Percentiles rank a stretch among this genome's conserved stretches.
These are phyloP conservation scores for Intellagama lesueurii DNA, from an alignment of 2,797 vertebrate species.

Conservation along the genomic window DNA sequence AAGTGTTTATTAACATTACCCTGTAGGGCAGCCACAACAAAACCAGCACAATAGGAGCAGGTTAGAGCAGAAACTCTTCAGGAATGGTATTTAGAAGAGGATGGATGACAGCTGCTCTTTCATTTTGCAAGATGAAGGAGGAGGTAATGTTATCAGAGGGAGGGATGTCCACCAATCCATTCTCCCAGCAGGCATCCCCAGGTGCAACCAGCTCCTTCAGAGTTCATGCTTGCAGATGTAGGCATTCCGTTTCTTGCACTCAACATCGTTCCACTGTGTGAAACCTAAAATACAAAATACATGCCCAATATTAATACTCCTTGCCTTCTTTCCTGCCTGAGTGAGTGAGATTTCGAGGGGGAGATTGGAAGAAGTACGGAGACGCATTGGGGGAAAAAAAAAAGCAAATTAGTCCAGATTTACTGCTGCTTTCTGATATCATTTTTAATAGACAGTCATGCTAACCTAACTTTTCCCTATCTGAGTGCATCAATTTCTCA, in stretches of 20 bases:
- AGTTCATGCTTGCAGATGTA: neutral
- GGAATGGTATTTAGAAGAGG: neutral
- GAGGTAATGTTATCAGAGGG: neutral
- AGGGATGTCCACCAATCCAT: too few relatives aligned
- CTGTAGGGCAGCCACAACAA: neutral
- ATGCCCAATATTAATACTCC: too few relatives aligned
- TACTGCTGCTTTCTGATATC: neutral
- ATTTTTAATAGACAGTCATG: neutral
- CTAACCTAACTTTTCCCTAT: too few relatives aligned
- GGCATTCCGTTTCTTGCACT: neutral
- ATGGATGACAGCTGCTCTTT: neutral
- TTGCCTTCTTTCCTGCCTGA: too few relatives aligned
- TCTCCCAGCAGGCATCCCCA: neutral
- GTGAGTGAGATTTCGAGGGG: too few relatives aligned
- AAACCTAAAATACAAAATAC: neutral
- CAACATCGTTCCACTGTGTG: neutral
- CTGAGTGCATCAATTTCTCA: too few relatives aligned
- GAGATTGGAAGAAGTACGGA: neutral
- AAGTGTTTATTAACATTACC: conserved; percentile 2
- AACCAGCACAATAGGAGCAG: too few relatives aligned
- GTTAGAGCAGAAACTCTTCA: neutral
- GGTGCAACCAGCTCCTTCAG: too few relatives aligned
- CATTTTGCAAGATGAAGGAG: neutral
- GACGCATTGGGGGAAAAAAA: neutral
- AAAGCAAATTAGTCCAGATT: neutral